Conservation (phyloP, 2,797 vertebrate genomes). For the Pachyuromys duprasi region DNA sequence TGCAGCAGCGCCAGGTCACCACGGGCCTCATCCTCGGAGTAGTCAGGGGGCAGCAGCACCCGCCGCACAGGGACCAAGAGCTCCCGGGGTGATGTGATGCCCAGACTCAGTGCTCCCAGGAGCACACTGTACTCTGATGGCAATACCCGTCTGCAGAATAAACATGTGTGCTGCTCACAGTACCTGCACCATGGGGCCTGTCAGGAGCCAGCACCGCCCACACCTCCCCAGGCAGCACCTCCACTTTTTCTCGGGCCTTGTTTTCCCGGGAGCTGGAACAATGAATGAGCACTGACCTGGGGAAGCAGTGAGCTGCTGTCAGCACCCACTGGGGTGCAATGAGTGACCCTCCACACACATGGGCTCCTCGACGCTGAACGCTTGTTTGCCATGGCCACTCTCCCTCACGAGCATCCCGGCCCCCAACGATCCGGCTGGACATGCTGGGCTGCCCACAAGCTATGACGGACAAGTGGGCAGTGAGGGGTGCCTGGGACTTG, state of each 20-base stretch:
- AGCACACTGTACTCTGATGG: slow-evolving; percentile 58
- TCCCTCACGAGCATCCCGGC: slow-evolving; percentile 77
- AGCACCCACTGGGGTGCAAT: slow-evolving; percentile 88
- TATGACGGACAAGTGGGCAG: not conserved
- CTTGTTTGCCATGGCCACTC: slow-evolving; percentile 92
- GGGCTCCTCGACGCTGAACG: slow-evolving; percentile 56
- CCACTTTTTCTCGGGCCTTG: not conserved
- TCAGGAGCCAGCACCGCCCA: not conserved
- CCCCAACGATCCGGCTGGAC: slow-evolving; percentile 82
- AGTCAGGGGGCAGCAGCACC: slow-evolving; percentile 71
- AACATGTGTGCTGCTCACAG: not conserved
- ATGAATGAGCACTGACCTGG: slow-evolving; percentile 63
- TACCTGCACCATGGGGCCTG: accelerated
- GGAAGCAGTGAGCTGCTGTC: slow-evolving; percentile 88
- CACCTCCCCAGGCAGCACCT: not conserved
- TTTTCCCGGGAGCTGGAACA: not conserved
- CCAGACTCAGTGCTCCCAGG: slow-evolving; percentile 72
- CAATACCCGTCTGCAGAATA: not conserved
- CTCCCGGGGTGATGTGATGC: not conserved
- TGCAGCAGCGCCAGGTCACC: slow-evolving; percentile 76
- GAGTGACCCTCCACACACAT: slow-evolving; percentile 90
- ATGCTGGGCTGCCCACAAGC: slow-evolving; percentile 77
- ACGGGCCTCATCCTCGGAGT: slow-evolving; percentile 53
- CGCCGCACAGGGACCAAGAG: slow-evolving; percentile 21
- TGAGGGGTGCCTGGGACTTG: accelerated